Evolutionary conservation across 1,140 invertebrate species (phyloP), one percentile per base, ranked within the genome.

Genomic region (Diprion similis): DNA sequence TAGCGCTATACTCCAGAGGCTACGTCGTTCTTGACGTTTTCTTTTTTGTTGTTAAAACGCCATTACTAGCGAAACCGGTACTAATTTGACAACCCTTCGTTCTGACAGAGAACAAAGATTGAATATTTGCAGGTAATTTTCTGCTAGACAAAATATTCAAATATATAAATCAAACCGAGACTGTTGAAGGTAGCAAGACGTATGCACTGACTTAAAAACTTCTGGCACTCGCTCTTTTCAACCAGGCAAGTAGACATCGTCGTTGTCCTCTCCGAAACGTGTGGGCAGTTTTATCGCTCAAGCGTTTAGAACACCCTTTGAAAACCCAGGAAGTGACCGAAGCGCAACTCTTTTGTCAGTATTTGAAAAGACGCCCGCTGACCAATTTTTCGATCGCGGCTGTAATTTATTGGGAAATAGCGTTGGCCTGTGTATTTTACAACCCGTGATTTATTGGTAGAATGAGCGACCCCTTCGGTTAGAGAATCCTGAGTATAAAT

Each of bases 21-120:
- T 37, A 37, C 24, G 24, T 2, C 6, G 24, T 37, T 37, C 24
- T 37, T 37, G 24, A 37, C 24, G 6, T 37, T 37, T 37, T 37
- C 2, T 37, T 37, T 37, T 37, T 37, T 37, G 24, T 37, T 37
- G 24, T 37, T 37, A 37, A 37, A 37, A 37, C 6, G 2, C 24
- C 24, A 37, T 37, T 37, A 37, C 24, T 6, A 37, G 24, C 24
- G 24, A 3, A 37, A 37, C 24, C n/a, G 51, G 11, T 59, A 17
- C 51, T 59, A 59, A 59, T 59, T 59, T 59, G n/a, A 59, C 51
- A 17, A 59, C 51, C 51, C 51, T 59, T 59, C 51, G n/a, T 59
- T 17, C 11, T 37, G 51, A 59, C 51, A 13, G 6, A 37, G 24
- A 37, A 13, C 51, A 17, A 59, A 59, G n/a, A 59, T 59, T 59